Percentiles rank a stretch among this genome's conserved stretches.
Conservation (phyloP, 92 coral and sea anemone species). For the Epizoanthus fatuus region DNA sequence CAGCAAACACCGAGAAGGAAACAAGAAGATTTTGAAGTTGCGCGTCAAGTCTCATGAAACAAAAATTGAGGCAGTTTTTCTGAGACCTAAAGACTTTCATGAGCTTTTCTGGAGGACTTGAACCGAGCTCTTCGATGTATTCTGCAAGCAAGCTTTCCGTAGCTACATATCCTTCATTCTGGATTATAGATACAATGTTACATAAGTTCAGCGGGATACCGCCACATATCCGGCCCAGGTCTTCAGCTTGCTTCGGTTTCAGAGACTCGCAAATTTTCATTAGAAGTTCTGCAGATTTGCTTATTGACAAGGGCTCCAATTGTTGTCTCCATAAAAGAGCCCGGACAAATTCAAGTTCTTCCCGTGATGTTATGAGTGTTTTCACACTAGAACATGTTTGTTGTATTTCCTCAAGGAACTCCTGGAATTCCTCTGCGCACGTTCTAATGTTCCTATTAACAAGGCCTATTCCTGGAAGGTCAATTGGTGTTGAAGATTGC, state of each 20-base stretch:
- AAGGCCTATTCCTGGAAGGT: neutral
- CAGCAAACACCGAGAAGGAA: conserved; percentile 58
- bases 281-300: conserved; percentile 41
- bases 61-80: conserved; percentile 43
- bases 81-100: conserved; percentile 33
- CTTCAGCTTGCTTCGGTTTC: neutral
- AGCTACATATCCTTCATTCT: conserved; percentile 2
- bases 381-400: conserved; percentile 36
- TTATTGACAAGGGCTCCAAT: conserved; percentile 20
- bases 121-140: conserved; percentile 38
- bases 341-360: conserved; percentile 22
- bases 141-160: neutral
- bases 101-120: conserved; percentile 25
- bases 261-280: neutral
- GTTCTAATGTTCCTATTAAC: neutral
- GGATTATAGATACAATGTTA: conserved; percentile 25
- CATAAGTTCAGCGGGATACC: conserved; percentile 56
- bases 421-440: conserved; percentile 30
- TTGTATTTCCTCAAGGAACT: conserved; percentile 26
- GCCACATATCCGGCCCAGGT: conserved; percentile 36
- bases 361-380: conserved; percentile 57
- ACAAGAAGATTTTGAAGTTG: conserved; percentile 47
- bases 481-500: neutral
- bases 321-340: conserved; percentile 18
- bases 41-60: conserved; percentile 34